These are phyloP conservation scores for Physella acuta DNA, from an alignment of 1,140 invertebrate species.

Conservation along the genomic window DNA sequence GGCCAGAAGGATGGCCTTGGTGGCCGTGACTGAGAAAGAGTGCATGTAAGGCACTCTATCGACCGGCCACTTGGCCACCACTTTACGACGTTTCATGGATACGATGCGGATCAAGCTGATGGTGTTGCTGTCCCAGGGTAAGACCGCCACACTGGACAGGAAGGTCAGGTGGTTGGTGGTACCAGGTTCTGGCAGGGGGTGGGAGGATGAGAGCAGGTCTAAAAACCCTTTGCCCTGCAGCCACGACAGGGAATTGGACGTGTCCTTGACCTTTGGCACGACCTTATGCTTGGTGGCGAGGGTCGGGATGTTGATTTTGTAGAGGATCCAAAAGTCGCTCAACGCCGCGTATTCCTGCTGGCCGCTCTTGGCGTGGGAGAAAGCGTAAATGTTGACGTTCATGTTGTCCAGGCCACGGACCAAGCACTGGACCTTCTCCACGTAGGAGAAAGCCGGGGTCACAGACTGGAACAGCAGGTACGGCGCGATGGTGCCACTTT, in stretches of 20 bases:
- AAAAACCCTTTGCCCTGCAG: conserved; percentile 27
- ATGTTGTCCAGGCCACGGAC: conserved; percentile 49
- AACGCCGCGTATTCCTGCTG: conserved; percentile 38
- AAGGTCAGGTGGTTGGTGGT: conserved; percentile 40
- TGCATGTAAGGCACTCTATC: conserved; percentile 51
- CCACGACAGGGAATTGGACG: not conserved
- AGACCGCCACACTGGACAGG: conserved; percentile 37
- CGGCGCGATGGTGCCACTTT: conserved; percentile 37
- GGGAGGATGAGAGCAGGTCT: conserved; percentile 44
- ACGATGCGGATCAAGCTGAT: conserved; percentile 42
- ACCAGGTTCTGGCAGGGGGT: conserved; percentile 44
- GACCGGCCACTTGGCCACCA: conserved; percentile 41
- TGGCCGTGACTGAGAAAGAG: conserved; percentile 46
- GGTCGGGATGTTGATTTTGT: conserved; percentile 36
- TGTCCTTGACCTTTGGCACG: conserved; percentile 18
- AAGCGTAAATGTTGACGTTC: conserved; percentile 48
- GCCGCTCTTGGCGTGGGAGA: conserved; percentile 22
- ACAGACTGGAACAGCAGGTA: conserved; percentile 47
- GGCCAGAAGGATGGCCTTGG: conserved; percentile 46
- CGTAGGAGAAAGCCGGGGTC: conserved; percentile 36
- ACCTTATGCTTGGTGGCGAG: conserved; percentile 36
- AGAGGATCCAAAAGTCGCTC: conserved; percentile 51
- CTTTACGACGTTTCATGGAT: conserved; percentile 33
- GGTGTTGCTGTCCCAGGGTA: conserved; percentile 32
- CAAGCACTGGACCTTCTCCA: conserved; percentile 39